Evolutionary conservation across 2,888 invertebrate species (phyloP), one percentile per base, ranked within the genome.

Genomic region (Euspilapteryx auroguttella): DNA sequence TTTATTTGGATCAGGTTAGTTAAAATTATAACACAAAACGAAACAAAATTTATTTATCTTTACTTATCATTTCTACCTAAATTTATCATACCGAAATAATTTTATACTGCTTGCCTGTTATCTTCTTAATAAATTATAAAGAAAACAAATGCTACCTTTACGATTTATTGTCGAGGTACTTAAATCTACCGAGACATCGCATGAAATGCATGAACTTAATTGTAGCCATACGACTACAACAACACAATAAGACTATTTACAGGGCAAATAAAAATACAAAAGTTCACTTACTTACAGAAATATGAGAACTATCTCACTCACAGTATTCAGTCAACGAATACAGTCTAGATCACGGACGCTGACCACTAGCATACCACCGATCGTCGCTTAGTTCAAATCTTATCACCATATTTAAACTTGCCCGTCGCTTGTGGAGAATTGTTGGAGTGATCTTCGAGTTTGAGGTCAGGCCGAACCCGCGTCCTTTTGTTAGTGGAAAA

Each of bases 381-480:
- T 17, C 17, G 17, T 17, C 8, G 17, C 15, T 12, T 7, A 9
- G 33, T 42, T 55, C 47, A 63, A 41, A 64, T 55, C 63, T 68
- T 69, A 41, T 73, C 73, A 53, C 73, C 73, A 45, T 73, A 73
- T 45, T 66, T 69, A 3, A 58, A 47, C 38, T 56, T 59, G 17
- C 54, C 56, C 31, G 45, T 43, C 4, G 42, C 38, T 34, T 45
- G 49, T 8, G 33, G 28, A 4, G 47, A 34, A 12, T 52, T 51
- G 12, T 34, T 38, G 21, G 38, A 39, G 27, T 5, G 17, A 17
- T 17, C 17, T 17, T 49, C 42, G 4, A 36, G 33, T 20, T 37
- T 17, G 27, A 21, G n/a, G 27, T 13, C 25, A 11, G 17, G 9
- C 13, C 24, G 14, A 13, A 4, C 13, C 13, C 14, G 13, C 25